Conservation (phyloP, 2,888 invertebrate genomes). For the Lasius platythorax region DNA sequence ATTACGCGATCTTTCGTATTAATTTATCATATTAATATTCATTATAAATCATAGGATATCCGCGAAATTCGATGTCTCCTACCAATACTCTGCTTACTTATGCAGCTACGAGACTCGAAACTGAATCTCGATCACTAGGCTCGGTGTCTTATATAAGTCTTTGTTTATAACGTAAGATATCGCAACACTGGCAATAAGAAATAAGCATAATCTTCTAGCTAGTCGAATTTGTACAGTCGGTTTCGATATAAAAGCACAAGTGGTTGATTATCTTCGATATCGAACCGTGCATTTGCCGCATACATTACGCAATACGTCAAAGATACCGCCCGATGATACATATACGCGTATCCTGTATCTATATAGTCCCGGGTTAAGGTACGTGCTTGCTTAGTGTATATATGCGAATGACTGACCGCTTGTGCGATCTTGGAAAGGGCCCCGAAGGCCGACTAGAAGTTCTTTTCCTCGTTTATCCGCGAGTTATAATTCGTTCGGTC, state of each 20-base stretch:
- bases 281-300: constrained; percentile 61
- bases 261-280: constrained; percentile 31
- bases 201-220: constrained; percentile 66
- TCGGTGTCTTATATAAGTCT: constrained; percentile 70
- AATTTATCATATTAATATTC: too few relatives aligned
- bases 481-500: constrained; percentile 70
- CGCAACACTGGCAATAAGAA: constrained; percentile 50
- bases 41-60: too few relatives aligned
- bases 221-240: constrained; percentile 65
- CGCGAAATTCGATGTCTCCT: too few relatives aligned
- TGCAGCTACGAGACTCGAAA: constrained; percentile 12
- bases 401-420: constrained; percentile 68
- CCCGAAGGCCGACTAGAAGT: constrained; percentile 57
- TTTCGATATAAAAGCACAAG: neutral
- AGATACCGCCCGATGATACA: constrained; percentile 59
- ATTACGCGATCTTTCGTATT: too few relatives aligned
- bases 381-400: constrained; percentile 60
- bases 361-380: constrained; percentile 13
- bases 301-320: constrained; percentile 68
- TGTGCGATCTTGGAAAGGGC: constrained; percentile 60
- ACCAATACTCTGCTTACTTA: neutral
- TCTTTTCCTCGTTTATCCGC: constrained; percentile 75
- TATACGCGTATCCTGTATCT: neutral
- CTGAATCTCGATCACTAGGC: constrained; percentile 49
- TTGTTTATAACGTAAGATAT: constrained; percentile 62